Evolutionary conservation across 1,140 invertebrate genomes (phyloP).

Genomic region (Paraescarpia echinospica): DNA sequence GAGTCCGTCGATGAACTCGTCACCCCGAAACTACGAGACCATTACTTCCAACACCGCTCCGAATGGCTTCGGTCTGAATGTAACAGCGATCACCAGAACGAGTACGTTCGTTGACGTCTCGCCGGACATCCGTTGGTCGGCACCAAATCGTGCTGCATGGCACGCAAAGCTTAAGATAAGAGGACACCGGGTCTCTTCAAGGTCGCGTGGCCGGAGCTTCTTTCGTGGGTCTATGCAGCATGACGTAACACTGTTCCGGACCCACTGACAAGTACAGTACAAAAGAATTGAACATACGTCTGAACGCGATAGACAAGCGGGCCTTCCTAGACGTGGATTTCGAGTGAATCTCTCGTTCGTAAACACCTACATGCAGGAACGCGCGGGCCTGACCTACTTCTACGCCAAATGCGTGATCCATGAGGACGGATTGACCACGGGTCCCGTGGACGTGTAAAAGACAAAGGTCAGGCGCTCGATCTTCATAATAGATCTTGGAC

Average conservation of each 20-base stretch:
- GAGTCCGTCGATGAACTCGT: conserved; percentile 28
- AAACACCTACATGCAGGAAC: neutral
- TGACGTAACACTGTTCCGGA: neutral
- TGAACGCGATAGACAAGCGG: neutral
- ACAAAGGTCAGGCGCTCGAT: neutral
- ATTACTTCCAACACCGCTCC: conserved; percentile 18
- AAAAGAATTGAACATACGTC: neutral
- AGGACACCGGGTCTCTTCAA: conserved; percentile 23
- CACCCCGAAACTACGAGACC: conserved; percentile 22
- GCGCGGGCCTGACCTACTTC: neutral
- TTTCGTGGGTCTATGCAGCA: conserved; percentile 4
- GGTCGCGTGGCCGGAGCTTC: conserved; percentile 4
- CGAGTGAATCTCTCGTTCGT: neutral
- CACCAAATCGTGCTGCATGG: neutral
- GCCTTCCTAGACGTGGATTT: neutral
- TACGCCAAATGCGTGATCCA: neutral
- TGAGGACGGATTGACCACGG: neutral
- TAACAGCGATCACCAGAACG: neutral
- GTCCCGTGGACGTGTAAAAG: neutral
- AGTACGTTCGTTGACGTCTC: neutral
- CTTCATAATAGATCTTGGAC: neutral
- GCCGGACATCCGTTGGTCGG: neutral
- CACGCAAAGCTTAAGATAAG: neutral
- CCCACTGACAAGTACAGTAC: too few species aligned
- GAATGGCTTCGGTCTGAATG: neutral